Percentiles rank a stretch among this genome's conserved stretches.
Conservation (phyloP, 2,113 vertebrate genomes). For the Manacus vitellinus region DNA sequence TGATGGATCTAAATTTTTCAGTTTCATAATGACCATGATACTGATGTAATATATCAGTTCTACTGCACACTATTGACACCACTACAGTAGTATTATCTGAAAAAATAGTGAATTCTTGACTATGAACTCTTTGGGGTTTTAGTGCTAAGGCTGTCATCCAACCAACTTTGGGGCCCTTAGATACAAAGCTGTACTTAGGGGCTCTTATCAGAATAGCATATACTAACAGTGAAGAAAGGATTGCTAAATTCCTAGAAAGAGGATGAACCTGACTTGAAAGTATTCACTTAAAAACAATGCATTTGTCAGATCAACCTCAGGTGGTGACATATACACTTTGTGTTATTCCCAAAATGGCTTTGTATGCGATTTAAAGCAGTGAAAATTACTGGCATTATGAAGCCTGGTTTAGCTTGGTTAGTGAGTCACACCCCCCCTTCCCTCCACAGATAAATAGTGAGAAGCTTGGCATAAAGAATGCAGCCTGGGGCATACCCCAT, state of each 20-base stretch:
- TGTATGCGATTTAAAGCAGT: slow-evolving; percentile 53
- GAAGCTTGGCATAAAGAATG: slow-evolving; percentile 77
- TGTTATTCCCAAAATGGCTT: not conserved
- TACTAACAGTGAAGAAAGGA: not conserved
- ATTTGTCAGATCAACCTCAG: not conserved
- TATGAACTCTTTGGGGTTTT: not conserved
- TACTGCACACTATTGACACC: not conserved
- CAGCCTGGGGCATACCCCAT: slow-evolving; percentile 79
- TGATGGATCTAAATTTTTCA: not conserved
- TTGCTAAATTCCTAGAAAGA: not conserved
- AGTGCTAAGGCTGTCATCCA: not conserved
- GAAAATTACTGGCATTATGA: slow-evolving; percentile 60
- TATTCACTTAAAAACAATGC: not conserved
- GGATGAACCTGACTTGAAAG: not conserved
- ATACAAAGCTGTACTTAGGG: not conserved
- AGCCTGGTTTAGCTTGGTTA: slow-evolving; percentile 69
- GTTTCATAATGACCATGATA: not conserved
- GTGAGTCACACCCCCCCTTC: not conserved
- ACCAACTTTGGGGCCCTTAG: not conserved
- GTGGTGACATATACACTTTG: not conserved
- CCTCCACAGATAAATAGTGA: slow-evolving; percentile 75
- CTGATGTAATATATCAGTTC: not conserved
- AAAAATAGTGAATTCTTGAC: not conserved
- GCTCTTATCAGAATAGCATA: not conserved
- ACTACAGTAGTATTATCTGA: not conserved